Conservation (phyloP, 2,113 vertebrate genomes). For the Mormoops blainvillei region DNA sequence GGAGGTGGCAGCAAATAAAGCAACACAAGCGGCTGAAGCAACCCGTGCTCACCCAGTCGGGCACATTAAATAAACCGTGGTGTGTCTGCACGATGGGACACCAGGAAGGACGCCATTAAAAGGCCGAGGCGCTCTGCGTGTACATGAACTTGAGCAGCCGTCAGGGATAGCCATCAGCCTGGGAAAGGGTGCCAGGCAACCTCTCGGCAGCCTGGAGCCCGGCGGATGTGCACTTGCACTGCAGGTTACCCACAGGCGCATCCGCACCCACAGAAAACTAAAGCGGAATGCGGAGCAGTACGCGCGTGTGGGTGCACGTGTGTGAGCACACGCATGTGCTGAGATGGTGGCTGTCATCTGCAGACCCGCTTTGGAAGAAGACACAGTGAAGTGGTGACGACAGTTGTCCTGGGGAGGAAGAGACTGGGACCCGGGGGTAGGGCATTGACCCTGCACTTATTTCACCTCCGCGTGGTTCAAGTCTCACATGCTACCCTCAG, state of each 20-base stretch:
- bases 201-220: neutral
- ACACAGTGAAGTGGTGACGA: neutral
- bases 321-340: rapidly evolving
- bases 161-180: rapidly evolving
- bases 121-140: neutral
- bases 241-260: neutral
- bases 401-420: neutral
- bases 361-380: neutral
- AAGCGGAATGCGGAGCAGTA: neutral
- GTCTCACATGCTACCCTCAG: neutral
- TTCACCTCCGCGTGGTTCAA: rapidly evolving
- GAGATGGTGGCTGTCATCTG: neutral
- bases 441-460: neutral
- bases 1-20: neutral
- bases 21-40: neutral
- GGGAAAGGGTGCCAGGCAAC: neutral
- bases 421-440: rapidly evolving
- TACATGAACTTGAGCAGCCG: rapidly evolving
- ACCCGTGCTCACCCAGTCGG: neutral
- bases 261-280: neutral
- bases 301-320: too few relatives aligned
- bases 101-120: rapidly evolving
- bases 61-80: rapidly evolving
- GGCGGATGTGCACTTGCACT: too few relatives aligned
- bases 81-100: neutral